phyloP scores from a whole-genome alignment of 2,113 vertebrate species.

The Pardalotus punctatus region DNA sequence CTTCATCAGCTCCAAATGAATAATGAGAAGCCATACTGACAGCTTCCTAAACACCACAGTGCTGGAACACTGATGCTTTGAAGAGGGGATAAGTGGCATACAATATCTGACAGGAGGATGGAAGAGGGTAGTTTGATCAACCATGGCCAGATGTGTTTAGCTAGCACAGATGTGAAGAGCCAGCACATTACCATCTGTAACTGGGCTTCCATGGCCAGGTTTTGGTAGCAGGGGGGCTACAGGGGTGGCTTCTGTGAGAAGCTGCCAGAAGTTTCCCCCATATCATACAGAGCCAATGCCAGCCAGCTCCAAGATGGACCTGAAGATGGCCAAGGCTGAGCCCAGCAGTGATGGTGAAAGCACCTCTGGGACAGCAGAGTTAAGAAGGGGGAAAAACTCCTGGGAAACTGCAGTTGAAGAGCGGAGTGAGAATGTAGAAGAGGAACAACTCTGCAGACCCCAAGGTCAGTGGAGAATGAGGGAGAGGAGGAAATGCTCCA shows the following conservation, averaged over 20 bases:
- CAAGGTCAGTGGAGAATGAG: neutral
- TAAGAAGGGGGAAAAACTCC: neutral
- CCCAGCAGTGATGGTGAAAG: accelerated
- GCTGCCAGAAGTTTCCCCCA: accelerated
- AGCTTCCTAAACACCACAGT: neutral
- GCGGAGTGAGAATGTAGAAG: neutral
- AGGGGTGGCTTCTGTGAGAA: neutral
- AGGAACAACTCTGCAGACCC: neutral
- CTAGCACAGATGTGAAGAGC: neutral
- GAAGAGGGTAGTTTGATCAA: neutral
- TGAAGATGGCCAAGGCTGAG: accelerated
- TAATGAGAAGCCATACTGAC: neutral
- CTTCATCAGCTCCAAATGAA: neutral
- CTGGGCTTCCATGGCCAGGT: neutral
- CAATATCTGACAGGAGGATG: neutral
- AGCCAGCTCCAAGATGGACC: accelerated
- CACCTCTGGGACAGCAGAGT: neutral
- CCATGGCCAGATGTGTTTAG: neutral
- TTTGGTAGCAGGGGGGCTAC: neutral
- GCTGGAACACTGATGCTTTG: neutral
- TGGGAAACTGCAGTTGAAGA: neutral
- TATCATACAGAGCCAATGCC: neutral
- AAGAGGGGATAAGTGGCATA: neutral
- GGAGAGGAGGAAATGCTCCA: neutral
- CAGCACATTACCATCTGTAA: neutral